Evolutionary conservation across 2,888 invertebrate species (phyloP), one percentile per base, ranked within the genome.

Genomic region (Andrena fulva): DNA sequence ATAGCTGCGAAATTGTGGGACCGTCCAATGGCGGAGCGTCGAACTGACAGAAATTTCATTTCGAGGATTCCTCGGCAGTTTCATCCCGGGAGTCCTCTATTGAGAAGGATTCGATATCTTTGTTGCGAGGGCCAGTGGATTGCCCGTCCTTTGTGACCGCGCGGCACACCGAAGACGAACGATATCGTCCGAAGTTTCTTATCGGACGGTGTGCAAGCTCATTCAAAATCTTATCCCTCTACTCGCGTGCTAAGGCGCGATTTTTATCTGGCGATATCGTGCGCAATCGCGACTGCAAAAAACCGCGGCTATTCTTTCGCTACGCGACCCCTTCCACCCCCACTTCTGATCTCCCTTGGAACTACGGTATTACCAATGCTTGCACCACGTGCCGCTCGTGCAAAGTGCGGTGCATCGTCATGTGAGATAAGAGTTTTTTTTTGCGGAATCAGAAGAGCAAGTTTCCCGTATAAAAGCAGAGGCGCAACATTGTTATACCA

Each of bases 391-490:
- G 68, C 35, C 52, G 33, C 50, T 67, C 67, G 70, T 50, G 35
- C 56, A 60, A 70, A 74, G 59, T 35, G 16, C 69, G 54, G 27
- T 84, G 33, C 50, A 76, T 73, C 63, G 69, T 68, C 68, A 52
- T 63, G 29, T 56, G 24, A 73, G 87, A 85, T 85, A 85, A 87
- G 77, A 72, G 64, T 67, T 63, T 77, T 63, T 77, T 85, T 77
- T 73, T 35, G 60, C 54, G 70, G 76, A 77, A 84, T 86, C 83
- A 66, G 77, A 78, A 52, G 48, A 78, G 42, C 69, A 12, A 66
- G 29, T 70, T 50, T 76, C 42, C 29, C 59, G 31, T 87, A 87
- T 87, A 87, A 87, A 87, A 83, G 87, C 68, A 8, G 60, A 35
- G 20, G 52, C 69, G 27, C 52, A 42, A 75, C 52, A 59, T 66